Conservation (phyloP, 2,113 vertebrate species). For the Odontesthes bonariensis region DNA sequence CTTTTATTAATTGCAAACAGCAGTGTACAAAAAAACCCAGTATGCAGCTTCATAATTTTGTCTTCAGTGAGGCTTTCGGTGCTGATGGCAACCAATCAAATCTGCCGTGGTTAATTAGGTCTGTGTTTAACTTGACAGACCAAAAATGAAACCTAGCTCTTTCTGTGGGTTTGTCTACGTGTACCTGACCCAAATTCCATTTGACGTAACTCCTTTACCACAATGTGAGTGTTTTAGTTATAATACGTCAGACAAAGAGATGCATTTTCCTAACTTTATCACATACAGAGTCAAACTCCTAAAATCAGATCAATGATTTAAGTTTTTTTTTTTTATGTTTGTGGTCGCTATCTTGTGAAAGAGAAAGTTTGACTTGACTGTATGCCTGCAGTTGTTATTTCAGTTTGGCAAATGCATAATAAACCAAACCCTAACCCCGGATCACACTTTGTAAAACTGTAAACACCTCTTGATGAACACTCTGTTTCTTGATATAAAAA, state of each 20-base stretch:
- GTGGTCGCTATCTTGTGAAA: background rate
- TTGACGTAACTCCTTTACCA: too few relatives aligned
- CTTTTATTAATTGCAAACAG: too few relatives aligned
- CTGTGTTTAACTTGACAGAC: too few relatives aligned
- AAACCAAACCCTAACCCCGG: too few relatives aligned
- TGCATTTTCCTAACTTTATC: background rate
- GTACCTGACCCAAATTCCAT: too few relatives aligned
- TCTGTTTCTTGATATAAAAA: background rate
- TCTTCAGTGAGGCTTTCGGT: background rate
- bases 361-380: background rate
- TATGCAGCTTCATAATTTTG: constrained; percentile 8
- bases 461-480: too few relatives aligned
- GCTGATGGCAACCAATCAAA: too few relatives aligned
- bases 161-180: too few relatives aligned
- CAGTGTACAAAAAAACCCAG: background rate
- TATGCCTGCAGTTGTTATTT: background rate
- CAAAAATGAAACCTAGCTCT: too few relatives aligned
- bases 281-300: background rate
- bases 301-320: background rate
- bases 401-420: background rate
- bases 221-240: background rate
- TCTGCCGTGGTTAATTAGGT: too few relatives aligned
- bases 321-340: background rate
- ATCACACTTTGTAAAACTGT: too few relatives aligned
- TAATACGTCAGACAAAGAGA: background rate